phyloP scores from a whole-genome alignment of 2,113 vertebrate genomes.

The Clarias gariepinus region DNA sequence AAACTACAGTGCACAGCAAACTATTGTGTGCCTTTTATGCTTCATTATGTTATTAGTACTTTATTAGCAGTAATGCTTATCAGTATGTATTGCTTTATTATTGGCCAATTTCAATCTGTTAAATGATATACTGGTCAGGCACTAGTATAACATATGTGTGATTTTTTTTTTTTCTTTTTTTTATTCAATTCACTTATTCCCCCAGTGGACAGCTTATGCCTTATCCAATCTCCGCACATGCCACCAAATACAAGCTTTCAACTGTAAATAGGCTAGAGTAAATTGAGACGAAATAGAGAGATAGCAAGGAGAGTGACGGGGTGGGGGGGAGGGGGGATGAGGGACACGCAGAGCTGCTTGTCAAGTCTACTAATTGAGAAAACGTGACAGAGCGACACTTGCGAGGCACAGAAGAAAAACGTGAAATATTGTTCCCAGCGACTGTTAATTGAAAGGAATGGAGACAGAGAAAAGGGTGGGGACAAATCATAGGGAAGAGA shows the following conservation, averaged over 20 bases:
- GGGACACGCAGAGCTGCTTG: constrained; percentile 65
- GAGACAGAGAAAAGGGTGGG: constrained; percentile 45
- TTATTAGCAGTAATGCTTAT: neutral
- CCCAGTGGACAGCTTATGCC: constrained; percentile 32
- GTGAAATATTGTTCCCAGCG: constrained; percentile 61
- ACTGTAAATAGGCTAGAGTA: constrained; percentile 40
- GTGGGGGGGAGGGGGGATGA: constrained; percentile 27
- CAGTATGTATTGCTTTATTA: neutral
- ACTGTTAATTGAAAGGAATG: constrained; percentile 77
- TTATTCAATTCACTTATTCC: constrained; percentile 25
- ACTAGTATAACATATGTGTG: neutral
- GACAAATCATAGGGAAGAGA: constrained; percentile 4
- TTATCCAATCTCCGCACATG: constrained; percentile 15
- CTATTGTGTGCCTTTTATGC: too few species aligned
- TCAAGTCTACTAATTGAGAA: constrained; percentile 73
- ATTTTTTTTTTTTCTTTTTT: constrained; percentile 10
- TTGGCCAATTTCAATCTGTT: neutral
- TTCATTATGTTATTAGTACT: neutral
- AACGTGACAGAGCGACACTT: constrained; percentile 69
- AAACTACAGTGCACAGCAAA: too few species aligned
- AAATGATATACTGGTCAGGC: neutral
- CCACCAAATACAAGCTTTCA: constrained; percentile 46
- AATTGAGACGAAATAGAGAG: constrained; percentile 38
- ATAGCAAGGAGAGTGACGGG: constrained; percentile 19
- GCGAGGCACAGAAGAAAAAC: constrained; percentile 44